Conservation (phyloP, 2,113 vertebrate genomes). For the Forbesichthys papilliferus region DNA sequence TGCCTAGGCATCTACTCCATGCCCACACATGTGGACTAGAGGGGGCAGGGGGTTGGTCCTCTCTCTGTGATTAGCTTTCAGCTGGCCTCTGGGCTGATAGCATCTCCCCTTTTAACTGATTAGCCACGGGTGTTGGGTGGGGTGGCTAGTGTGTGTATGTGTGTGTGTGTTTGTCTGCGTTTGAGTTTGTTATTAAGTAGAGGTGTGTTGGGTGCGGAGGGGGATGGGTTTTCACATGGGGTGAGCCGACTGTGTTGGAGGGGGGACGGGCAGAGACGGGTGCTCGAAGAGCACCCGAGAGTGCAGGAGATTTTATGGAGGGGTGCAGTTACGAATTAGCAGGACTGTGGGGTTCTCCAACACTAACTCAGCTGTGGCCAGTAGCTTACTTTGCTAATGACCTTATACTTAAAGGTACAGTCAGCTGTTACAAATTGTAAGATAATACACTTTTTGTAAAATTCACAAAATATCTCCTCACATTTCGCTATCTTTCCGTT, state of each 20-base stretch:
- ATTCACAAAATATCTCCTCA: no score
- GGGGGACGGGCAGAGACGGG: slow-evolving; percentile 15
- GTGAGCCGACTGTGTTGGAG: neutral
- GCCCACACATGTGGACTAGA: no score
- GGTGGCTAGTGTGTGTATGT: slow-evolving; percentile 37
- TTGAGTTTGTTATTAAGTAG: slow-evolving; percentile 56
- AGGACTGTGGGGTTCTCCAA: slow-evolving; percentile 10
- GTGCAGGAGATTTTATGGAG: slow-evolving; percentile 7
- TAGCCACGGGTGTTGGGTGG: slow-evolving; percentile 67
- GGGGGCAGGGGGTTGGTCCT: neutral
- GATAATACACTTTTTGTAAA: no score
- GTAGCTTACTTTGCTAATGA: slow-evolving; percentile 39
- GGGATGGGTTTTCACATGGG: neutral
- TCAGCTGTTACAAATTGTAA: no score
- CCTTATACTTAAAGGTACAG: neutral
- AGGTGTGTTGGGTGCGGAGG: slow-evolving; percentile 39
- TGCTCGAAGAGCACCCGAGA: slow-evolving; percentile 5
- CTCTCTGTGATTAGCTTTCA: neutral
- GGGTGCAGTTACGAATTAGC: no score
- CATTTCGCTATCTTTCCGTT: no score
- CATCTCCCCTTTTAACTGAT: slow-evolving; percentile 69
- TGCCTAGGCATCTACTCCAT: no score
- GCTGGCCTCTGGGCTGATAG: slow-evolving; percentile 41
- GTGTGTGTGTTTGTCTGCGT: neutral
- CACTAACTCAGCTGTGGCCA: slow-evolving; percentile 40